Percentiles rank a stretch among this genome's conserved stretches.
phyloP scores from a whole-genome alignment of 2,113 vertebrate species.

The Steatornis caripensis region DNA sequence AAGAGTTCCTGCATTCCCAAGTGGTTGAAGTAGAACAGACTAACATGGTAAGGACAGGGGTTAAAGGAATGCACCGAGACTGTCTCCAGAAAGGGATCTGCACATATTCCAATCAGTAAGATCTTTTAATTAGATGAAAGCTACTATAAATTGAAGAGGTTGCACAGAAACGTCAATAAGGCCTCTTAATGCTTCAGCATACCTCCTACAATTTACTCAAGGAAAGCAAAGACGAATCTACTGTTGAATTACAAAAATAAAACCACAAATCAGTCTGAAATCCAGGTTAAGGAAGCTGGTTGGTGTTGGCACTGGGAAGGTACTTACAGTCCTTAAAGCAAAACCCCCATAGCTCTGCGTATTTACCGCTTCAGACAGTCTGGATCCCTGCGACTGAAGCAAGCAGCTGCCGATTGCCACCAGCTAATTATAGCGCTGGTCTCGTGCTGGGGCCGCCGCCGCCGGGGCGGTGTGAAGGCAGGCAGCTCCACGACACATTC shows the following conservation, averaged over 20 bases:
- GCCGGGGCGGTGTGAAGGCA: conserved; percentile 12
- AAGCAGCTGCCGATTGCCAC: not conserved
- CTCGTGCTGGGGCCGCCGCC: not conserved
- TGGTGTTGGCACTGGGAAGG: not conserved
- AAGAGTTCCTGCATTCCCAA: not conserved
- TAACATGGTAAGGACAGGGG: not conserved
- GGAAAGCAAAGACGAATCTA: not conserved
- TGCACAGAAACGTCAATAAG: not conserved
- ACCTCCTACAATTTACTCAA: not conserved
- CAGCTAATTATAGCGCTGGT: conserved; percentile 57
- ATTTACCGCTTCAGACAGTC: not conserved
- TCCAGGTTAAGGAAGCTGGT: not conserved
- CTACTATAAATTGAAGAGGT: not conserved
- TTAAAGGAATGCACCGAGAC: not conserved
- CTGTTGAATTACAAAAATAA: not conserved
- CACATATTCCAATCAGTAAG: not conserved
- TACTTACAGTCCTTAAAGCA: not conserved
- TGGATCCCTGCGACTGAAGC: not conserved
- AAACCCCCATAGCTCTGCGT: not conserved
- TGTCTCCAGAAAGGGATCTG: not conserved
- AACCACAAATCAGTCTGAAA: not conserved
- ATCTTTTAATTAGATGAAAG: not conserved
- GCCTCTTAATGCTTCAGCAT: not conserved
- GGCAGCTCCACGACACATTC: conserved; percentile 33
- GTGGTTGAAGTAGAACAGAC: not conserved